Evolutionary conservation across 2,113 vertebrate species (phyloP), one percentile per base, ranked within the genome.

Genomic region (Otis tarda): DNA sequence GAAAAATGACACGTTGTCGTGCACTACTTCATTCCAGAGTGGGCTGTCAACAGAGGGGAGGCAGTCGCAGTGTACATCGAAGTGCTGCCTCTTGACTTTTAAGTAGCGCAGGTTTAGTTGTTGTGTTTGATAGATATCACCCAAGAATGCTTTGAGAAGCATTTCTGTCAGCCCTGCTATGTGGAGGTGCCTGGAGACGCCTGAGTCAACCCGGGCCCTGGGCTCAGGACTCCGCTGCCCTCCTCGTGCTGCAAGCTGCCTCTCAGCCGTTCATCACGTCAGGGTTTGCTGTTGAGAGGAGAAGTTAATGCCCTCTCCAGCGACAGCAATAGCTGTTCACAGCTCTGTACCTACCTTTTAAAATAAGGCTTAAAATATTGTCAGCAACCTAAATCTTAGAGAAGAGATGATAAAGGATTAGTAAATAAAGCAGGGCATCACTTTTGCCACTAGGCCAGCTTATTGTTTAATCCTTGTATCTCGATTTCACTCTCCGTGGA

Each of bases 1-100:
- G 50, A 49, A 64, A 76, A 37, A 10, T 1, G 13, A 4, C 30
- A 21, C 0, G 2, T 49, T 47, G n/a, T n/a, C 4, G 0, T 31
- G 23, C 14, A 20, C 35, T 30, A 1, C 57, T 64, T 67, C 4
- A 2, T 33, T 20, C 25, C 75, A 64, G 61, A 22, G 86, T 1
- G 14, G 55, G 31, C 39, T 60, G 57, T 43, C 50, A 12, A 33
- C 3, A 4, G 49, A 81, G 35, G 52, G 49, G 53, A 49, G 74
- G 4, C 23, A 16, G 17, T 23, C 2, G 2, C 37, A 50, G 41
- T 55, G 30, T 10, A 28, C 7, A 0, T n/a, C 47, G 9, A 50
- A 63, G 55, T 64, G 49, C 75, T 45, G 41, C 20, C 2, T 18
- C 35, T 55, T 35, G 7, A 35, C 27, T 78, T 74, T 33, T 17